These are phyloP conservation scores for Hippoglossus stenolepis DNA, from an alignment of 2,113 vertebrate genomes.

Conservation along the genomic window DNA sequence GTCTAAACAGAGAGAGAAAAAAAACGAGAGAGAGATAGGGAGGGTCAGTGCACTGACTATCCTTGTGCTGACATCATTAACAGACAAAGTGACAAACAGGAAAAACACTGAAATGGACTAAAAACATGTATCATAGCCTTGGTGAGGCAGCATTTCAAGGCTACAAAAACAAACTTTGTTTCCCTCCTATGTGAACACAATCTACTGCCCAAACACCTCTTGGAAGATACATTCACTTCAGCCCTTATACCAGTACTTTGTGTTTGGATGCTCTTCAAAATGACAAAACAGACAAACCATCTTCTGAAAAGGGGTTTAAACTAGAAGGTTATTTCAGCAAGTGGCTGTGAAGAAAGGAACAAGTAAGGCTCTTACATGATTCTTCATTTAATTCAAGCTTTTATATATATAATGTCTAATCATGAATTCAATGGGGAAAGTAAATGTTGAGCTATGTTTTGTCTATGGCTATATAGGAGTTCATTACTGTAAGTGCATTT, in stretches of 20 bases:
- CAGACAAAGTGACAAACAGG: conserved; percentile 24
- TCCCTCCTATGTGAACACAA: conserved; percentile 8
- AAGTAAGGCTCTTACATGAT: conserved; percentile 54
- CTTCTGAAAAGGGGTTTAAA: conserved; percentile 13
- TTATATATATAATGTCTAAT: neutral
- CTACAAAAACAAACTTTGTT: conserved; percentile 53
- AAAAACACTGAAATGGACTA: conserved; percentile 40
- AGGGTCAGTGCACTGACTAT: neutral
- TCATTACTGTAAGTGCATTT: conserved; percentile 8
- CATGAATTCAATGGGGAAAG: neutral
- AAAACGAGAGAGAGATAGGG: neutral
- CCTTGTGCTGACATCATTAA: conserved; percentile 40
- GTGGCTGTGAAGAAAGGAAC: conserved; percentile 6
- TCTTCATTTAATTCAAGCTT: conserved; percentile 23
- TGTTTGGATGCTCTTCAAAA: conserved; percentile 15
- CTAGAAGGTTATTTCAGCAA: neutral
- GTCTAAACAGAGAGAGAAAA: neutral
- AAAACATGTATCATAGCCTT: conserved; percentile 60
- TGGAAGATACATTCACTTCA: neutral
- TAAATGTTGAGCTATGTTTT: neutral
- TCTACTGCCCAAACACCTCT: conserved; percentile 10
- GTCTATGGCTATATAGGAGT: neutral
- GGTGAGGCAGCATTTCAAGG: conserved; percentile 59
- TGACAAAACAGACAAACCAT: neutral
- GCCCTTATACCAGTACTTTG: conserved; percentile 1